These are phyloP conservation scores for Linnaemya tessellans DNA, from an alignment of 2,888 invertebrate species.

Conservation along the genomic window DNA sequence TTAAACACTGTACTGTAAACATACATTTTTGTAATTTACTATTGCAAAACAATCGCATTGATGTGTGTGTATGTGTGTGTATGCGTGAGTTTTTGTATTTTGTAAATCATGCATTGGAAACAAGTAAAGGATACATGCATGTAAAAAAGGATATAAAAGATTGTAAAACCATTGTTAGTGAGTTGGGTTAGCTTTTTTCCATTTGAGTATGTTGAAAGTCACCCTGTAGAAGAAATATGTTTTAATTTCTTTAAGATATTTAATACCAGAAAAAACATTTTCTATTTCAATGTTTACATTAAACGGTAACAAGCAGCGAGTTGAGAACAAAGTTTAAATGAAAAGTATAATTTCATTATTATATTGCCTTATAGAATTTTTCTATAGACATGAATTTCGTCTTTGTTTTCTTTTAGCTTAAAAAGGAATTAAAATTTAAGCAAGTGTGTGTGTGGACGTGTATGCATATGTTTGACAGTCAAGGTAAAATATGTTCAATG, in stretches of 20 bases:
- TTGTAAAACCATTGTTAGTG: slow-evolving; percentile 53
- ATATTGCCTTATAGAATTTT: slow-evolving; percentile 11
- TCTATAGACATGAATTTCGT: not conserved
- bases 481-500: slow-evolving; percentile 32
- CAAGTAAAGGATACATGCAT: slow-evolving; percentile 53
- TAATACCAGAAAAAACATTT: slow-evolving; percentile 30
- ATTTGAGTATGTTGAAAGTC: slow-evolving; percentile 21
- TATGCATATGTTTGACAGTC: slow-evolving; percentile 6
- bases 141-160: slow-evolving; percentile 65
- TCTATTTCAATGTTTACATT: slow-evolving; percentile 38
- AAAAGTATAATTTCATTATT: slow-evolving; percentile 46
- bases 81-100: not conserved
- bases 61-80: not conserved
- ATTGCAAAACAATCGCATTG: not conserved
- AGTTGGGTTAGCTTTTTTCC: not conserved
- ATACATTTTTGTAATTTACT: slow-evolving; percentile 43
- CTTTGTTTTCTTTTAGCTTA: slow-evolving; percentile 30
- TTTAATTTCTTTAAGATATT: slow-evolving; percentile 66
- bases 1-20: slow-evolving; percentile 72
- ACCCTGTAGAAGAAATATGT: slow-evolving; percentile 26
- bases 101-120: slow-evolving; percentile 44
- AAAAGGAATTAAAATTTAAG: slow-evolving; percentile 55
- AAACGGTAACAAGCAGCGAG: slow-evolving; percentile 29
- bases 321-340: slow-evolving; percentile 35
- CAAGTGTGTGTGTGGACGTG: not conserved